A percentile compares a stretch with the other conserved stretches of the same genome.
phyloP scores from a whole-genome alignment of 2,888 invertebrate species.

The Melanotus villosus region DNA sequence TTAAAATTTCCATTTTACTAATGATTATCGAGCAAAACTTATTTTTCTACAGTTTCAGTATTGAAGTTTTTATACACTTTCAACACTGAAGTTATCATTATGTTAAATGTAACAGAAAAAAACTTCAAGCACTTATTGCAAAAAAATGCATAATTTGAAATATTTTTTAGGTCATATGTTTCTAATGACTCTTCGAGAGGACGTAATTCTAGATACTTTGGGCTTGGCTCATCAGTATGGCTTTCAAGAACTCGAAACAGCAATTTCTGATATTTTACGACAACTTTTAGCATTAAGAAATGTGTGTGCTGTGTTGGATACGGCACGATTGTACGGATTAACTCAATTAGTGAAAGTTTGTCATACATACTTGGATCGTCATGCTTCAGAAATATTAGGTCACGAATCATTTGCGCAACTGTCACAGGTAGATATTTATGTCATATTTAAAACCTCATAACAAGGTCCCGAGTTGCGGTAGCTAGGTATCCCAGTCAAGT shows the following conservation, averaged over 20 bases:
- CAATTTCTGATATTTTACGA: slow-evolving; percentile 94
- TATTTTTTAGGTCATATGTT: slow-evolving; percentile 75
- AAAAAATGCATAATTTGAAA: neutral
- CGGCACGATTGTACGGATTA: slow-evolving; percentile 83
- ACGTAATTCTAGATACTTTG: slow-evolving; percentile 79
- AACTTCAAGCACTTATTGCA: neutral
- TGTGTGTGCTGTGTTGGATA: slow-evolving; percentile 95
- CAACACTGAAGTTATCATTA: too few relatives aligned
- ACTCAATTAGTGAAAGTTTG: slow-evolving; percentile 83
- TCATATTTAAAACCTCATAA: neutral
- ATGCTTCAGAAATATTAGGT: slow-evolving; percentile 87
- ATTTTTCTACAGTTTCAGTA: too few relatives aligned
- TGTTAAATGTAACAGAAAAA: too few relatives aligned
- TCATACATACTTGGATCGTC: slow-evolving; percentile 90
- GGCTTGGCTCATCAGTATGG: slow-evolving; percentile 97
- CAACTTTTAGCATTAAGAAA: slow-evolving; percentile 90
- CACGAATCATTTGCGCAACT: slow-evolving; percentile 88
- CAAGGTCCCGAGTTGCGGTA: too few relatives aligned
- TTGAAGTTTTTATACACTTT: too few relatives aligned
- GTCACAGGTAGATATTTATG: slow-evolving; percentile 77
- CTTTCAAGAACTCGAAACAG: slow-evolving; percentile 90
- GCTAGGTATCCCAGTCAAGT: too few relatives aligned
- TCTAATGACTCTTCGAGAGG: slow-evolving; percentile 76
- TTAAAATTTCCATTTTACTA: too few relatives aligned
- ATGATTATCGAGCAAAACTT: too few relatives aligned